phyloP scores from a whole-genome alignment of 2,888 invertebrate genomes.

The Drosophila merina region DNA sequence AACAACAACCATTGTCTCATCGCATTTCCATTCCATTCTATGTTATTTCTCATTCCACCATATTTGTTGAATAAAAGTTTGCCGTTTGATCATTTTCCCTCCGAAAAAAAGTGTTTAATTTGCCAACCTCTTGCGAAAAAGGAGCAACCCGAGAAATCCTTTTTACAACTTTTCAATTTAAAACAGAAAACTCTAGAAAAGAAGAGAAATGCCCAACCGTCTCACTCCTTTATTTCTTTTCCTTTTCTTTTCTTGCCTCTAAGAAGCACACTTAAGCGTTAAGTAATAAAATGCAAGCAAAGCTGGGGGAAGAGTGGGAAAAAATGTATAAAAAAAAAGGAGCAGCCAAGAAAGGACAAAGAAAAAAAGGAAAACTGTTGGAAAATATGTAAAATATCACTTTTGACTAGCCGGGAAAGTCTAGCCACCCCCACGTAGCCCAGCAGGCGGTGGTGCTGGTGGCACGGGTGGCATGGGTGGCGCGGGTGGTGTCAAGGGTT shows the following conservation, averaged over 20 bases:
- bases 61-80: conserved; percentile 69
- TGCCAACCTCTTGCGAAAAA: conserved; percentile 17
- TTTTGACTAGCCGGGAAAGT: conserved; percentile 60
- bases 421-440: conserved; percentile 55
- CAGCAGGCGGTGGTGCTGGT: conserved; percentile 46
- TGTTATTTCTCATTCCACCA: conserved; percentile 18
- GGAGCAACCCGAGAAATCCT: conserved; percentile 47
- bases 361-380: conserved; percentile 38
- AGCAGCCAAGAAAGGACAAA: conserved; percentile 38
- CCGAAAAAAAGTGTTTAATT: conserved; percentile 53
- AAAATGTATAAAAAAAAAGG: conserved; percentile 23
- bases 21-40: conserved; percentile 17
- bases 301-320: conserved; percentile 47
- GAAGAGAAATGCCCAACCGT: conserved; percentile 11
- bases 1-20: conserved; percentile 38
- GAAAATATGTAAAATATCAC: conserved; percentile 78
- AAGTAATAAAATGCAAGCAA: conserved; percentile 78
- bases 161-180: conserved; percentile 70
- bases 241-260: background rate
- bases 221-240: background rate
- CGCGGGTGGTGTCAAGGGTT: background rate
- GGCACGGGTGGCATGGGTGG: background rate
- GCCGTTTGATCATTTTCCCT: conserved; percentile 57
- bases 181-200: conserved; percentile 47
- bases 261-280: conserved; percentile 74